Conservation (phyloP, 2,113 vertebrate genomes). For the Rhinoptilus africanus region DNA sequence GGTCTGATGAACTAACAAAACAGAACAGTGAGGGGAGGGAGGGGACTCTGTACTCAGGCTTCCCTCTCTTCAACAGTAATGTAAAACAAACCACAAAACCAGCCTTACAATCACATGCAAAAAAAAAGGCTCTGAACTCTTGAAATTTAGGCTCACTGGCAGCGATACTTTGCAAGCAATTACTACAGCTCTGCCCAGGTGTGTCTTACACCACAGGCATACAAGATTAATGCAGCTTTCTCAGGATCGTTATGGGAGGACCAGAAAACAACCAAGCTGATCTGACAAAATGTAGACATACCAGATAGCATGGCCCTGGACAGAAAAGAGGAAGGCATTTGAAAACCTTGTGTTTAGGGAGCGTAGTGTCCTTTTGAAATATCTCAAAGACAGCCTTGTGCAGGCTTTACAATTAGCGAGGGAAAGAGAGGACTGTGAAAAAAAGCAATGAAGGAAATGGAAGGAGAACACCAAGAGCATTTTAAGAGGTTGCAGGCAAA, state of each 20-base stretch:
- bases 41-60: not conserved
- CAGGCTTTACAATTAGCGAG: not conserved
- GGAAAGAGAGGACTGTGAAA: not conserved
- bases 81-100: not conserved
- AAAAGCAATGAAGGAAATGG: not conserved
- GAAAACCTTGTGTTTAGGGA: not conserved
- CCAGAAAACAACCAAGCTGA: not conserved
- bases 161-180: not conserved
- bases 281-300: not conserved
- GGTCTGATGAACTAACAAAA: not conserved
- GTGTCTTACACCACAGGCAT: not conserved
- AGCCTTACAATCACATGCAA: not conserved
- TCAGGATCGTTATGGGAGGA: not conserved
- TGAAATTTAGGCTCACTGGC: not conserved
- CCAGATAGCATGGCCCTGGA: not conserved
- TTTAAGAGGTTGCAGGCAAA: conserved; percentile 38
- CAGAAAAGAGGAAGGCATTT: not conserved
- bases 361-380: not conserved
- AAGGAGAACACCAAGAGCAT: conserved; percentile 8
- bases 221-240: not conserved
- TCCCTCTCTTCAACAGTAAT: not conserved
- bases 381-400: conserved; percentile 54
- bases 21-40: not conserved
- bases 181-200: not conserved
- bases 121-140: not conserved